Conservation (phyloP, 2,888 invertebrate genomes). For the Griposia aprilina region DNA sequence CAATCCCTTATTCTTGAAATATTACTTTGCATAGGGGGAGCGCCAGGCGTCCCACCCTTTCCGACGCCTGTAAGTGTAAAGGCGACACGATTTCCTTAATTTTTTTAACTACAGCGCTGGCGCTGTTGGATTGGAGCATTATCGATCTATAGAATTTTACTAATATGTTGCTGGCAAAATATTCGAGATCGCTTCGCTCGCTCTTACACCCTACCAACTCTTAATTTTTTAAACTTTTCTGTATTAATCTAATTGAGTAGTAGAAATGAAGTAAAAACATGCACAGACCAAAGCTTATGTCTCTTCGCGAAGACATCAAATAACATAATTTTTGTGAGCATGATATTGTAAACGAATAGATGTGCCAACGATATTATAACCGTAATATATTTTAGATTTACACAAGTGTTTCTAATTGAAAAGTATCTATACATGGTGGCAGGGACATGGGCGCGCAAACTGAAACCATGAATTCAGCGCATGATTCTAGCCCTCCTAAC, state of each 20-base stretch:
- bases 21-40: not conserved
- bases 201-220: not conserved
- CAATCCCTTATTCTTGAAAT: not conserved
- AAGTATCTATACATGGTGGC: not conserved
- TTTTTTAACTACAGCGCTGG: not conserved
- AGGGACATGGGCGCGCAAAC: no score
- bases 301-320: not conserved
- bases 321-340: slow-evolving; percentile 9
- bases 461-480: no score
- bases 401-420: not conserved
- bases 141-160: not conserved
- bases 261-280: not conserved
- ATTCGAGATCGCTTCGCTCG: not conserved
- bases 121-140: not conserved
- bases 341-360: slow-evolving; percentile 27
- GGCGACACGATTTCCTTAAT: not conserved
- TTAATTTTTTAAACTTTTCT: not conserved
- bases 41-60: not conserved
- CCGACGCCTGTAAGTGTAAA: not conserved
- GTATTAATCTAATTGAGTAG: no score
- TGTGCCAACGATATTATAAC: slow-evolving; percentile 45
- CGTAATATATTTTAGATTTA: slow-evolving; percentile 8
- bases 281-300: not conserved
- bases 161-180: not conserved
- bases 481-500: no score